Conservation (phyloP, 2,113 vertebrate species). For the Todiramphus chloris region DNA sequence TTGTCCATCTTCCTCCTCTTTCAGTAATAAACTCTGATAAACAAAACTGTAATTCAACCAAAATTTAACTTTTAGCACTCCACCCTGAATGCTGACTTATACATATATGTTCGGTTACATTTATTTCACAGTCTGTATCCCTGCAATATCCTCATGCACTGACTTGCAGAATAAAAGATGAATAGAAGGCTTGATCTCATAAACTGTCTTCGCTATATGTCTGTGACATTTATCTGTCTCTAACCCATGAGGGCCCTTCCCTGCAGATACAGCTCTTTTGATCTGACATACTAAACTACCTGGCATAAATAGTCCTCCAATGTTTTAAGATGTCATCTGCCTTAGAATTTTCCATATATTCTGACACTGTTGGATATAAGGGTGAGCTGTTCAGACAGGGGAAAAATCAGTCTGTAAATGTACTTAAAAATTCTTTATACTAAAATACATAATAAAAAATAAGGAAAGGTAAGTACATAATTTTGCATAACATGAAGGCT, state of each 20-base stretch:
- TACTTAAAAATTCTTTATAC: not conserved
- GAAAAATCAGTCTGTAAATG: not conserved
- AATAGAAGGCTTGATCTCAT: not conserved
- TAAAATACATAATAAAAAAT: not conserved
- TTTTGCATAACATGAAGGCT: not conserved
- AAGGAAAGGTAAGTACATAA: not conserved
- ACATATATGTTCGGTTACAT: rapidly evolving
- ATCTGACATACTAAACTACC: not conserved
- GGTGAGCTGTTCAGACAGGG: not conserved
- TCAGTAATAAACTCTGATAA: not conserved
- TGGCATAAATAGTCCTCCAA: conserved; percentile 14
- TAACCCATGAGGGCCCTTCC: not conserved
- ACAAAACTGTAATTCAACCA: not conserved
- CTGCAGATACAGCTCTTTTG: not conserved
- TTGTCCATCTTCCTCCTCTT: not conserved
- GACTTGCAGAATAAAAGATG: not conserved
- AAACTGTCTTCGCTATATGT: not conserved
- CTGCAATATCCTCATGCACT: not conserved
- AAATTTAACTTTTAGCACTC: not conserved
- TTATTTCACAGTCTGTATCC: not conserved
- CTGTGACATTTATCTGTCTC: not conserved
- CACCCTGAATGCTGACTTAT: not conserved
- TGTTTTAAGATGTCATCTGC: conserved; percentile 18
- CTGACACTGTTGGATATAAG: not conserved
- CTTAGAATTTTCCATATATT: conserved; percentile 44